phyloP scores from a whole-genome alignment of 2,888 invertebrate species.

The Pollenia angustigena region DNA sequence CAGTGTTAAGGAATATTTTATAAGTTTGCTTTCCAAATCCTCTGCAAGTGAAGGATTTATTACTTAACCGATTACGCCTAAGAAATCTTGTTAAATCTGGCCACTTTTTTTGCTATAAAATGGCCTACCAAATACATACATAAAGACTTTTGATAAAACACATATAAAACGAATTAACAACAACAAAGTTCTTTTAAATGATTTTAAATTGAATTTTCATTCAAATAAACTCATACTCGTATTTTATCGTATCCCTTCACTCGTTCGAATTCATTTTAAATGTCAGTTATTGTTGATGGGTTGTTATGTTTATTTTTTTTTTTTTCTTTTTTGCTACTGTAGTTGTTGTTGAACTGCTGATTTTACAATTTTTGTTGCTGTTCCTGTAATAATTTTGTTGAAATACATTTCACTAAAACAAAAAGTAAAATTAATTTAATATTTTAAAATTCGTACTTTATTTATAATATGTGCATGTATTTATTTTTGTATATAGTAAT shows the following conservation, averaged over 20 bases:
- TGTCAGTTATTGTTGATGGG: neutral
- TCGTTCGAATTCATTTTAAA: neutral
- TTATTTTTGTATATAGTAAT: neutral
- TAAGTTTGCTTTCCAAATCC: no score
- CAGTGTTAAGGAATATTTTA: no score
- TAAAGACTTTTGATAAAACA: neutral
- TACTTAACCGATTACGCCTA: no score
- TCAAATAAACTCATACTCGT: slow-evolving; percentile 2
- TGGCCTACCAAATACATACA: neutral
- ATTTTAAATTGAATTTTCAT: slow-evolving; percentile 46
- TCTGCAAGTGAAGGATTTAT: no score
- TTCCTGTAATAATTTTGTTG: neutral
- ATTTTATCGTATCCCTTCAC: slow-evolving; percentile 23
- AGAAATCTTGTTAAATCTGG: neutral
- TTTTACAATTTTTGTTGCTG: neutral
- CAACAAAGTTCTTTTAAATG: slow-evolving; percentile 26
- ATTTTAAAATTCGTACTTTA: neutral
- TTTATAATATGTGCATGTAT: neutral
- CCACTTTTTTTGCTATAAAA: slow-evolving; percentile 6
- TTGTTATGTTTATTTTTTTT: neutral
- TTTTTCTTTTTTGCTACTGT: neutral
- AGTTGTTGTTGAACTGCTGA: neutral
- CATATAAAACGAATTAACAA: slow-evolving; percentile 7
- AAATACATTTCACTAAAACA: neutral
- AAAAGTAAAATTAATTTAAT: slow-evolving; percentile 17